Percentiles rank a stretch among this genome's conserved stretches.
Conservation (phyloP, 1,140 invertebrate genomes). For the Ephestia elutella region DNA sequence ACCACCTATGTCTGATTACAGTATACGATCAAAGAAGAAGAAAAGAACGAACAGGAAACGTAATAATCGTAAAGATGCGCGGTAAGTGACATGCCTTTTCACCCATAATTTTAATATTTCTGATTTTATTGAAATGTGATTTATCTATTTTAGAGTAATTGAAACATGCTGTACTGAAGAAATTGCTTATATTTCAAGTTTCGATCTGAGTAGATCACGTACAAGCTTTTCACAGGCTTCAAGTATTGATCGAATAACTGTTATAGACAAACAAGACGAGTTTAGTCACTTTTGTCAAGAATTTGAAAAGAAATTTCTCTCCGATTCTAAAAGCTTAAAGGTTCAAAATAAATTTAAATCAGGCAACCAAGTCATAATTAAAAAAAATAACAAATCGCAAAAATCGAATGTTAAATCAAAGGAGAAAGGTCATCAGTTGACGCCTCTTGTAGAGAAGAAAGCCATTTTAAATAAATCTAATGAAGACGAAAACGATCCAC, state of each 20-base stretch:
- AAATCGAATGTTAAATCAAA: not conserved
- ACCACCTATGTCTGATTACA: constrained; percentile 46
- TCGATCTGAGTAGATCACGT: constrained; percentile 30
- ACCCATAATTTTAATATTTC: constrained; percentile 2
- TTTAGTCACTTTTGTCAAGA: constrained; percentile 23
- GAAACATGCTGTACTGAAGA: constrained; percentile 57
- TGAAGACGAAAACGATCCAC: not conserved
- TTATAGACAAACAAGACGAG: constrained; percentile 49
- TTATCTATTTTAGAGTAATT: constrained; percentile 39
- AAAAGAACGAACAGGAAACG: constrained; percentile 22
- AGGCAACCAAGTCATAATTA: not conserved
- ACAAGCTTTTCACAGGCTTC: constrained; percentile 42
- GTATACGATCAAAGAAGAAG: constrained; percentile 32
- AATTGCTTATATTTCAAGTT: constrained; percentile 53
- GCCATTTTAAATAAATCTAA: not conserved
- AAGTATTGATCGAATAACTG: constrained; percentile 54
- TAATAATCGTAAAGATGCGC: constrained; percentile 33
- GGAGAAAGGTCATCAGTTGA: not conserved
- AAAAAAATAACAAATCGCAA: not conserved
- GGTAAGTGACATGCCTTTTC: constrained; percentile 24
- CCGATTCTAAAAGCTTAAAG: not conserved
- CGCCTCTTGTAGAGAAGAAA: not conserved
- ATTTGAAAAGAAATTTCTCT: constrained; percentile 17
- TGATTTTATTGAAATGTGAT: not conserved
- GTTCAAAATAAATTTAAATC: not conserved